Conservation (phyloP, 2,797 vertebrate species). For the Macrochelys suwanniensis region DNA sequence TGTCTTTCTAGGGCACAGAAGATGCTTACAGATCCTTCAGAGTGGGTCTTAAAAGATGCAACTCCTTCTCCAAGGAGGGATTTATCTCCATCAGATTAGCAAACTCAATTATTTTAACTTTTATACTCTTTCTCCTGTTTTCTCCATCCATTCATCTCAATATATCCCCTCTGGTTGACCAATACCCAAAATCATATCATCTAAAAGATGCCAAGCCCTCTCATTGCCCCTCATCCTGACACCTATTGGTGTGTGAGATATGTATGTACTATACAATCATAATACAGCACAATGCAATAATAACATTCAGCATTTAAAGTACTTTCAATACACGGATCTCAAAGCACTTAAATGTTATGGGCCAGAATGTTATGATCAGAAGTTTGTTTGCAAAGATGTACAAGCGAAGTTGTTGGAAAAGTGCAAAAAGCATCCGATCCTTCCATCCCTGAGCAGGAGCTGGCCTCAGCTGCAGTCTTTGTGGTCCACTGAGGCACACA, state of each 20-base stretch:
- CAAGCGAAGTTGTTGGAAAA: background rate
- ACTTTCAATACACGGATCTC: fast-evolving
- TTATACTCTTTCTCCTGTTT: conserved; percentile 4
- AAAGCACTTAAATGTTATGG: background rate
- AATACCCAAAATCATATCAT: background rate
- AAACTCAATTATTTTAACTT: background rate
- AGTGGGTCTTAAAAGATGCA: conserved; percentile 61
- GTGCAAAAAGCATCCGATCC: background rate
- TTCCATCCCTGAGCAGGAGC: conserved; percentile 12
- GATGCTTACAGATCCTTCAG: conserved; percentile 65
- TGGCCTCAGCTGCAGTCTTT: background rate
- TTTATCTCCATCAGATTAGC: conserved; percentile 47
- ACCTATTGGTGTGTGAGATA: background rate
- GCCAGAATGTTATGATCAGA: background rate
- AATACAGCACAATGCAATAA: background rate
- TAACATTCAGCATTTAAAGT: background rate
- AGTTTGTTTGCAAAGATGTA: background rate
- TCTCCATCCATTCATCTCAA: background rate
- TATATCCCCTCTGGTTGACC: background rate
- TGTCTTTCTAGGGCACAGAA: conserved; percentile 71
- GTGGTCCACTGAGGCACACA: background rate
- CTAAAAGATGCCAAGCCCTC: background rate
- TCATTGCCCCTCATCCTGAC: background rate
- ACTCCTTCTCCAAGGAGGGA: conserved; percentile 62
- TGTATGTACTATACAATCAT: background rate